Evolutionary conservation across 1,140 invertebrate genomes (phyloP).

Genomic region (Hycleus cichorii): DNA sequence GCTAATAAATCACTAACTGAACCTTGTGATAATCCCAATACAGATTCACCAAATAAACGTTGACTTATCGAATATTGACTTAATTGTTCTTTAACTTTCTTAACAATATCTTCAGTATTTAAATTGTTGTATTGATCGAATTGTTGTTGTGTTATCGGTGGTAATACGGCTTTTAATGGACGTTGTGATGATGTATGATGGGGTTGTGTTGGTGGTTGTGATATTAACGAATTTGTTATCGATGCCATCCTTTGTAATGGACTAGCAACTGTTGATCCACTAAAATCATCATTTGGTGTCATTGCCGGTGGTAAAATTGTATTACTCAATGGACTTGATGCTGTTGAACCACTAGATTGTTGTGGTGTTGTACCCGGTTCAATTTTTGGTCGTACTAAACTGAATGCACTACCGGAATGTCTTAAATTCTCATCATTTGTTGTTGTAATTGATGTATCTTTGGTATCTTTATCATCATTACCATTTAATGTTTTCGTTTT

Average conservation of each 20-base stretch:
- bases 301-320: conserved; percentile 73
- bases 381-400: conserved; percentile 71
- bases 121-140: conserved; percentile 98
- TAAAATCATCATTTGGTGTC: conserved; percentile 69
- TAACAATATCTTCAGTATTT: conserved; percentile 97
- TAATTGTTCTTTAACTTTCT: conserved; percentile 94
- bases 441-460: conserved; percentile 36
- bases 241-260: conserved; percentile 95
- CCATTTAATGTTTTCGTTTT: conserved; percentile 65
- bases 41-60: conserved; percentile 94
- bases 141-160: conserved; percentile 97
- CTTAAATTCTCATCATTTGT: conserved; percentile 55
- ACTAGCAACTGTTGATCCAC: conserved; percentile 70
- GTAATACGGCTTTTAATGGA: conserved; percentile 90
- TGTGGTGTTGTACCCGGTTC: conserved; percentile 50
- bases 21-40: conserved; percentile 92
- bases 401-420: conserved; percentile 78
- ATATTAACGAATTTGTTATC: conserved; percentile 93
- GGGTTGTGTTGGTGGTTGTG: conserved; percentile 77
- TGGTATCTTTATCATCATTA: conserved; percentile 41
- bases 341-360: conserved; percentile 55
- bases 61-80: conserved; percentile 99
- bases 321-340: conserved; percentile 72
- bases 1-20: conserved; percentile 92
- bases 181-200: conserved; percentile 73